Base-by-base conservation (phyloP, 53 echinoderm and acorn worm species). In the Henricia sp. region DNA sequence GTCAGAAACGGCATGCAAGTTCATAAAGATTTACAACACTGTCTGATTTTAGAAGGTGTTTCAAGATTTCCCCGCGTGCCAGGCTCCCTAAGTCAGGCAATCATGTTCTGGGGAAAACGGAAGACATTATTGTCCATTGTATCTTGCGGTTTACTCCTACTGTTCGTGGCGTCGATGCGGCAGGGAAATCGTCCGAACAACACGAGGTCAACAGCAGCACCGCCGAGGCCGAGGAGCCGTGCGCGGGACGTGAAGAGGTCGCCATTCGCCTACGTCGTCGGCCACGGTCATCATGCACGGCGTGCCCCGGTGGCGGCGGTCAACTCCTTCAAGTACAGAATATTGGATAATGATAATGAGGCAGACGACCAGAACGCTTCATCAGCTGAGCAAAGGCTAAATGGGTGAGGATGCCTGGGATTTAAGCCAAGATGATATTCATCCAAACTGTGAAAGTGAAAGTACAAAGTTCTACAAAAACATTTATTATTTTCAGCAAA, bases 271-370 rank as follows among this genome's bases (percentile, higher is more conserved):
- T 70, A 19, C 14, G 62, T 34, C 9, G 62, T 20, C 33, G 33
- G 32, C 29, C 62, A 32, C 11, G 62, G 25, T 28, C 23, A 56
- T 6, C 23, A 32, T 29, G 62, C 62, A 14, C n/a, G n/a, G n/a
- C n/a, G n/a, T n/a, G n/a, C n/a, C n/a, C n/a, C n/a, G n/a, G n/a
- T n/a, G n/a, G n/a, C n/a, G n/a, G n/a, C n/a, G n/a, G 20, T 34
- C 30, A 60, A 30, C 11, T 34, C 62, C 30, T 70, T 27, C 70
- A 42, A 44, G 19, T 70, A 70, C 46, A 42, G 25, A 25, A 33
- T 70, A 16, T 70, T 70, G 25, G 37, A 44, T 10, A 70, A 44
- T 30, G 25, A 70, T 46, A 46, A 27, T 30, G 70, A 70, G 21
- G 70, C 37, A 2, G 44, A 70, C 26, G 26, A 42, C 13, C 26